Conservation (phyloP, 2,113 vertebrate genomes). For the Etheostoma cragini region DNA sequence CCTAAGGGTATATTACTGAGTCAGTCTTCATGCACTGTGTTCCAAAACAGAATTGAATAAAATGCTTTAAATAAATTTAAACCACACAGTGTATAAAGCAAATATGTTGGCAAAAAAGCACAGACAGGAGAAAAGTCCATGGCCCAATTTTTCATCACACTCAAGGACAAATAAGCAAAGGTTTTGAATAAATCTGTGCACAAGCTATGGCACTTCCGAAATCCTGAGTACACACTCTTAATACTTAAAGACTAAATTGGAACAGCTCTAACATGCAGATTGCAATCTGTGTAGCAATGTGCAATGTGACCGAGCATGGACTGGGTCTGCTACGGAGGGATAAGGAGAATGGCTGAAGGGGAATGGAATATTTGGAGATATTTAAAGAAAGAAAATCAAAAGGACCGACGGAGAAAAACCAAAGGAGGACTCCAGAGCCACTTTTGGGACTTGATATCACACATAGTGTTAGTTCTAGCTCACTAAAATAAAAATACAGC, state of each 20-base stretch:
- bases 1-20: constrained; percentile 7
- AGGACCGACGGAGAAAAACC: not conserved
- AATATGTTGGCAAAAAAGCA: not conserved
- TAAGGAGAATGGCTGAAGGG: constrained; percentile 12
- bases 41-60: constrained; percentile 6
- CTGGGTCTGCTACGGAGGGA: constrained; percentile 10
- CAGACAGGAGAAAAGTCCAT: not conserved
- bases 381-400: constrained; percentile 32
- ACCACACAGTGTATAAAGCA: not conserved
- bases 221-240: constrained; percentile 14
- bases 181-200: constrained; percentile 29
- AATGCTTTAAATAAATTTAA: constrained; percentile 4
- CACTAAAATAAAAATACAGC: not conserved
- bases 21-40: constrained; percentile 5
- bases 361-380: constrained; percentile 21
- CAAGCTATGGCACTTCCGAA: constrained; percentile 2
- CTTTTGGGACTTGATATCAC: not conserved
- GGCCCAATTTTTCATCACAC: constrained; percentile 9
- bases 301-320: constrained; percentile 11
- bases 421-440: not conserved
- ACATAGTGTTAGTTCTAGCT: not conserved
- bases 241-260: constrained; percentile 26
- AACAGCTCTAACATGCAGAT: constrained; percentile 47
- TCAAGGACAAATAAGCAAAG: constrained; percentile 34
- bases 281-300: constrained; percentile 35